Evolutionary conservation across 2,888 invertebrate species (phyloP), one percentile per base, ranked within the genome.

Genomic region (Ganaspis brasiliensis): DNA sequence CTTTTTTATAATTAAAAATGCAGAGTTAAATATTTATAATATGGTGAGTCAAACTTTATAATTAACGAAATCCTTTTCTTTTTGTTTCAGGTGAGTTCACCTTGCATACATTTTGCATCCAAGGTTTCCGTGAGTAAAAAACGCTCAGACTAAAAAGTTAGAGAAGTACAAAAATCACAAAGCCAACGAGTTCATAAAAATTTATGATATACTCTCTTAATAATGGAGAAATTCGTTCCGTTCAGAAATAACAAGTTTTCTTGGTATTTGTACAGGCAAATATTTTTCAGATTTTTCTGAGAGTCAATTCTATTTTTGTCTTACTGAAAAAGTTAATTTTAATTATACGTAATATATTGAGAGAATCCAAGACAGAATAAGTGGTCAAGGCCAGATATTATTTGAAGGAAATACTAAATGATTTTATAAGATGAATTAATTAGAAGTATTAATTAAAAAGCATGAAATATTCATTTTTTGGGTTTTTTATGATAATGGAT

Each of bases 21-120:
- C 19, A 10, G n/a, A n/a, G n/a, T n/a, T n/a, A n/a, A n/a, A n/a
- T n/a, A n/a, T n/a, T n/a, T n/a, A n/a, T n/a, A n/a, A n/a, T n/a
- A n/a, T n/a, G n/a, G n/a, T n/a, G n/a, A n/a, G n/a, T n/a, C n/a
- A n/a, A n/a, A n/a, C n/a, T n/a, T 31, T 31, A 6, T 61, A 37
- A 71, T 37, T 71, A 49, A 52, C 49, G 49, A 71, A 24, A 19
- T 52, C 6, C 52, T 24, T 56, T 56, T 10, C 19, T 56, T 49
- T 72, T 72, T 72, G 31, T 72, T 72, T 10, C 72, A 55, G 52
- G 55, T 72, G 31, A 72, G 52, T 52, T 45, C 26, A 12, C 16
- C 10, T 45, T 71, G 31, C 49, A 71, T 45, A 67, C 16, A 24
- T n/a, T 24, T 63, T 14, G 14, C 61, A 59, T 35, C 35, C 61